Evolutionary conservation across 2,888 invertebrate genomes (phyloP).

Genomic region (Mimumesa dahlbomi): DNA sequence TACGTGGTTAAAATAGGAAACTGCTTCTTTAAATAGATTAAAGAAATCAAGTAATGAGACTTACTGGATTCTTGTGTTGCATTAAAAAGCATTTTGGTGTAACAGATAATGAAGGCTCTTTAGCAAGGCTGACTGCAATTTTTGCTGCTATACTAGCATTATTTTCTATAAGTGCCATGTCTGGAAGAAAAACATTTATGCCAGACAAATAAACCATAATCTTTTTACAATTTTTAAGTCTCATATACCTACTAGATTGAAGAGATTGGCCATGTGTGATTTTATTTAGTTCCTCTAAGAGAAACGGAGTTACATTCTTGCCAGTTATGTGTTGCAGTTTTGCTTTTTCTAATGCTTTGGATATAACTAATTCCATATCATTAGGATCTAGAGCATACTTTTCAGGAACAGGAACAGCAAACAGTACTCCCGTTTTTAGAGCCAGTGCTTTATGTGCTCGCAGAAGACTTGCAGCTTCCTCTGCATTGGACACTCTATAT

Average conservation of each 20-base stretch:
- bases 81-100: conserved; percentile 5
- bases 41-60: conserved; percentile 31
- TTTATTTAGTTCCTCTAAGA: conserved; percentile 88
- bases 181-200: too few relatives aligned
- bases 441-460: conserved; percentile 82
- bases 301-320: conserved; percentile 95
- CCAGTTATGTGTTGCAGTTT: conserved; percentile 85
- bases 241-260: conserved; percentile 86
- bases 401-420: conserved; percentile 95
- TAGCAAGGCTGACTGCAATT: conserved; percentile 83
- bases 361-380: conserved; percentile 86
- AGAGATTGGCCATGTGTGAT: conserved; percentile 93
- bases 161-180: conserved; percentile 95
- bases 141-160: conserved; percentile 92
- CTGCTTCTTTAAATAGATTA: too few relatives aligned
- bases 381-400: conserved; percentile 84
- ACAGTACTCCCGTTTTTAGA: conserved; percentile 88
- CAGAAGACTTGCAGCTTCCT: conserved; percentile 89
- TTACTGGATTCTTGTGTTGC: conserved; percentile 58
- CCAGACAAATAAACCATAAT: background rate
- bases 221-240: background rate
- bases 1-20: background rate
- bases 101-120: background rate
- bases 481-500: conserved; percentile 84
- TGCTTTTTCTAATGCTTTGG: conserved; percentile 85